phyloP scores from a whole-genome alignment of 2,888 invertebrate species.

The Spilarctia lutea region DNA sequence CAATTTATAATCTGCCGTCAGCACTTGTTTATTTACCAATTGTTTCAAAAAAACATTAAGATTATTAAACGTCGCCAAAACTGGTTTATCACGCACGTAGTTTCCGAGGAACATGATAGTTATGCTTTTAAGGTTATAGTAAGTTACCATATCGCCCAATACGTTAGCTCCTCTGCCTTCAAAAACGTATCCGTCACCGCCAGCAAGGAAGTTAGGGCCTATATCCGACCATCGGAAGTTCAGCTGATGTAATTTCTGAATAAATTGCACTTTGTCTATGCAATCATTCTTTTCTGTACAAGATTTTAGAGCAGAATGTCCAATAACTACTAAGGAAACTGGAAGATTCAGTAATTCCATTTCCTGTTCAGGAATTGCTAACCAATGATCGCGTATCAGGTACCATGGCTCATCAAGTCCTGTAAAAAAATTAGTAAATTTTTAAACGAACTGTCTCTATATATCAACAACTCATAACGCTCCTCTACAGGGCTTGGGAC shows the following conservation, averaged over 20 bases:
- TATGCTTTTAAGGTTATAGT: neutral
- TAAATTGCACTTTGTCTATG: neutral
- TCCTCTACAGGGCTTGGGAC: no score
- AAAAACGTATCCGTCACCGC: neutral
- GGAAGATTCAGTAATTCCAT: neutral
- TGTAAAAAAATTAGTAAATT: neutral
- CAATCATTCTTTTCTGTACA: neutral
- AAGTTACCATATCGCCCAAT: neutral
- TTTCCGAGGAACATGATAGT: conserved; percentile 1
- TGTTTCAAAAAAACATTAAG: neutral
- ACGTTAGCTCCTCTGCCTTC: conserved; percentile 5
- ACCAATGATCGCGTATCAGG: neutral
- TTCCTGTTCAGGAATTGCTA: neutral
- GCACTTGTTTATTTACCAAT: neutral
- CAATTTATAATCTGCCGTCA: neutral
- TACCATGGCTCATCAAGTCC: neutral
- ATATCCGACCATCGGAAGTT: neutral
- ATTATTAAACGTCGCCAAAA: neutral
- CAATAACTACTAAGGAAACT: neutral
- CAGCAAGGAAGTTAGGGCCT: conserved; percentile 2
- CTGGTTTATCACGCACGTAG: neutral
- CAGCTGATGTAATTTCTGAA: neutral
- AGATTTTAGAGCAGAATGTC: neutral
- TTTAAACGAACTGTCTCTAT: neutral
- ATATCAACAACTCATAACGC: no score